phyloP scores from a whole-genome alignment of 2,113 vertebrate genomes.

The Pterophyllum scalare region DNA sequence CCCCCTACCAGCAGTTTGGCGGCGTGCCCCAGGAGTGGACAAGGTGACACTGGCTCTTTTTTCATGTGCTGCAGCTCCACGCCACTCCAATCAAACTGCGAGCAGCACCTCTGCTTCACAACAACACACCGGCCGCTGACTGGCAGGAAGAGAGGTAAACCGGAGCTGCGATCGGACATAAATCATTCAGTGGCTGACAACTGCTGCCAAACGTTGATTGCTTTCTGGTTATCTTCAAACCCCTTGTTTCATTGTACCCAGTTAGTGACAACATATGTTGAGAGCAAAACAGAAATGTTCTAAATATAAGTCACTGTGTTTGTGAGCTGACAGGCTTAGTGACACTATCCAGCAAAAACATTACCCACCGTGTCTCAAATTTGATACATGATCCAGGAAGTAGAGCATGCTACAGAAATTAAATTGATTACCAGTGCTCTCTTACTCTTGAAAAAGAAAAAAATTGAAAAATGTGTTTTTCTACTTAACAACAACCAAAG shows the following conservation, averaged over 20 bases:
- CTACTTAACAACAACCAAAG: constrained; percentile 19
- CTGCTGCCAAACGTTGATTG: constrained; percentile 67
- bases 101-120: constrained; percentile 67
- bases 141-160: constrained; percentile 64
- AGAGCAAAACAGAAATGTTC: constrained; percentile 29
- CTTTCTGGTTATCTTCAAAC: constrained; percentile 73
- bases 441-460: neutral
- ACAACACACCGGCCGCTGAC: constrained; percentile 55
- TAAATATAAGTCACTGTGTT: constrained; percentile 37
- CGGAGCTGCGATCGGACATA: constrained; percentile 65
- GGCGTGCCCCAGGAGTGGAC: constrained; percentile 75
- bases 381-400: constrained; percentile 22
- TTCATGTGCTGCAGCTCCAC: constrained; percentile 63
- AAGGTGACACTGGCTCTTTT: constrained; percentile 79
- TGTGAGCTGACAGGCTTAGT: constrained; percentile 5
- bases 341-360: constrained; percentile 2
- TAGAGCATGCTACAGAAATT: neutral
- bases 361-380: constrained; percentile 13
- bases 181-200: constrained; percentile 74
- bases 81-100: constrained; percentile 65
- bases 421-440: constrained; percentile 10
- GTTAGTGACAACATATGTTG: constrained; percentile 60
- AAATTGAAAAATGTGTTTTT: constrained; percentile 10
- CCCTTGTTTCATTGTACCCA: constrained; percentile 66
- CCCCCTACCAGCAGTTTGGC: constrained; percentile 73